phyloP scores from a whole-genome alignment of 2,113 vertebrate species.

The Arvicanthis niloticus region DNA sequence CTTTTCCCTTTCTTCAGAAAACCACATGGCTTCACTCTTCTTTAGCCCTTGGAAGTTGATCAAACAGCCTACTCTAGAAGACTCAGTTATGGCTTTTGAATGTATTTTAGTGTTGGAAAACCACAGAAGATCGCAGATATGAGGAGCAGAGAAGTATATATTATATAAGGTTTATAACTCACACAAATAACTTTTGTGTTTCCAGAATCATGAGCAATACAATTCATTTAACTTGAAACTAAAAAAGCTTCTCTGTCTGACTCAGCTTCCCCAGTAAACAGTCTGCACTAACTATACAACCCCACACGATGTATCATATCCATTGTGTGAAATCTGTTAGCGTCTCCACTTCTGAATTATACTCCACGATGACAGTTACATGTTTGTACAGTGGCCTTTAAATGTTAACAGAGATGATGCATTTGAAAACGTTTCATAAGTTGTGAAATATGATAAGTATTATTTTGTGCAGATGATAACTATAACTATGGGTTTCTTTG shows the following conservation, averaged over 20 bases:
- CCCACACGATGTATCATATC: rapidly evolving
- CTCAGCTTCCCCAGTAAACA: rapidly evolving
- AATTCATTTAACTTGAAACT: background rate
- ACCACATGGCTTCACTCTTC: background rate
- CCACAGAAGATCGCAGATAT: background rate
- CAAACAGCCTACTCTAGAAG: rapidly evolving
- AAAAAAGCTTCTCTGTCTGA: background rate
- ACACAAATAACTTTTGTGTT: too few relatives aligned
- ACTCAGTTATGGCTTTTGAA: background rate
- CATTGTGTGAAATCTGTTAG: background rate
- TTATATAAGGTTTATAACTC: background rate
- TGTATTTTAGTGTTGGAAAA: background rate
- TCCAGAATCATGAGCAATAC: background rate
- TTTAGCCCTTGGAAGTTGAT: background rate
- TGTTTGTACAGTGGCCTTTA: background rate
- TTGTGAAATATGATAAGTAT: conserved; percentile 37
- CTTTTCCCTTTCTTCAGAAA: background rate
- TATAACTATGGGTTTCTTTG: conserved; percentile 34
- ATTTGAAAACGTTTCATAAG: conserved; percentile 39
- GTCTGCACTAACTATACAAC: background rate
- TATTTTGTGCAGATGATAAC: conserved; percentile 62
- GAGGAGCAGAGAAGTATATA: too few relatives aligned
- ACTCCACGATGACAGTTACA: background rate
- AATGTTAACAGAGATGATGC: background rate
- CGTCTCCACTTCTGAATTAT: background rate